Evolutionary conservation across 2,797 vertebrate species (phyloP), one percentile per base, ranked within the genome.

Genomic region (Odontamblyopus rebecca): DNA sequence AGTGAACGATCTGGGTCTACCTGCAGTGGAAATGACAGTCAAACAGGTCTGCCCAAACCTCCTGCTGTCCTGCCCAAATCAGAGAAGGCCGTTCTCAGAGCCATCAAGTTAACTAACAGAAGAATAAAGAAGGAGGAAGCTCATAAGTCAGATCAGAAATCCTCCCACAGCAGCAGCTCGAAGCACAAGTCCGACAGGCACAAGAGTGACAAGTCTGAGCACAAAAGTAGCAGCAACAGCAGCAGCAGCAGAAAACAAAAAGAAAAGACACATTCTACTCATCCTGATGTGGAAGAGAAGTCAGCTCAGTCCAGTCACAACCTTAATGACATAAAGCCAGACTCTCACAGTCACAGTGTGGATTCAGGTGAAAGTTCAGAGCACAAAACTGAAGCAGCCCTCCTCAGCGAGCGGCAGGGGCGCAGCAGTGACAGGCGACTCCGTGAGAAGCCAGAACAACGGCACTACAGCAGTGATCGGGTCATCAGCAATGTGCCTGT

Each of bases 1-100:
- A 93, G 90, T 5, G 91, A 94, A 66, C 75, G 81, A 67, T 91
- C 93, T 0, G 91, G 82, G 5, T 95, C 93, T 1, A 86, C 78
- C 61, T 93, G 85, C 78, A 94, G 91, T 19, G 88, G 85, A 6
- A 89, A 76, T 5, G 93, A 94, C 27, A 89, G 72, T 67, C 91
- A 92, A 80, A 73, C 66, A 3, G 74, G 92, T 0, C 82, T 91
- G 0, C 86, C 91, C 70, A 98, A 96, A 70, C 97, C 97, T 5
- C 98, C 98, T 0, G 92, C 92, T 0, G 96, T 99, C 30, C 94
- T 97, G 15, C 97, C 97, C 0, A 99, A 99, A 92, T 96, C 96
- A 0, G 97, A 99, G 82, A 98, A 96, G 84, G 96, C 97, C 13
- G 90, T 99, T 71, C 92, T 96, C 4, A 93, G 95, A 64, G 98